Conservation (phyloP, 2,888 invertebrate genomes). For the Julus scandinavius region DNA sequence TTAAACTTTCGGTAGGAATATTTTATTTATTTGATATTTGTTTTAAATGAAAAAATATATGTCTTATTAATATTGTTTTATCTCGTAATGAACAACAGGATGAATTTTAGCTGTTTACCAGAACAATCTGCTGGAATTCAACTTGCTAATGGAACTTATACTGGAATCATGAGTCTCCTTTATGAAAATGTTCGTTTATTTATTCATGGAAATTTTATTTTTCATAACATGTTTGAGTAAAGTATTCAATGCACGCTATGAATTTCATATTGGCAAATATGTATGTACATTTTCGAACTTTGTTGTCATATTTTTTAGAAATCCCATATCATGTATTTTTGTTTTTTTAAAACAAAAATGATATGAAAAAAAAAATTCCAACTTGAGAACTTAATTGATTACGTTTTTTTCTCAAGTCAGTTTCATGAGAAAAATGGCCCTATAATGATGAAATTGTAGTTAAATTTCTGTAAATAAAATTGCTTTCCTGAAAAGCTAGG, state of each 20-base stretch:
- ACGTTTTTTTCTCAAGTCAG: not conserved
- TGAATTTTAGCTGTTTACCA: not conserved
- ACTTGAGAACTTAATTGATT: no score
- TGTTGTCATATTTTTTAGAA: no score
- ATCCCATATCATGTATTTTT: no score
- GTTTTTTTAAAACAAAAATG: no score
- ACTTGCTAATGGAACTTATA: conserved; percentile 27
- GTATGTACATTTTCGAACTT: not conserved
- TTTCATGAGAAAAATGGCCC: no score
- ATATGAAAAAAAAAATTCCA: no score
- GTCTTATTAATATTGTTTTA: not conserved
- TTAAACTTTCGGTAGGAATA: not conserved
- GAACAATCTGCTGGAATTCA: not conserved
- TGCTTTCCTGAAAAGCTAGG: no score
- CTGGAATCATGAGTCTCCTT: conserved; percentile 24
- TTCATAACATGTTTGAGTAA: not conserved
- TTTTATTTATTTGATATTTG: not conserved
- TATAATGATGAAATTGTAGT: no score
- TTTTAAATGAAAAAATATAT: not conserved
- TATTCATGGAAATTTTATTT: not conserved
- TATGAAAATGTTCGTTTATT: not conserved
- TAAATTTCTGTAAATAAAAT: no score
- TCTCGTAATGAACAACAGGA: not conserved
- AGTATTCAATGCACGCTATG: not conserved
- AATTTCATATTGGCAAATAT: not conserved